Base-by-base conservation (phyloP, 2,888 invertebrate species). In the Hartigia nigra region DNA sequence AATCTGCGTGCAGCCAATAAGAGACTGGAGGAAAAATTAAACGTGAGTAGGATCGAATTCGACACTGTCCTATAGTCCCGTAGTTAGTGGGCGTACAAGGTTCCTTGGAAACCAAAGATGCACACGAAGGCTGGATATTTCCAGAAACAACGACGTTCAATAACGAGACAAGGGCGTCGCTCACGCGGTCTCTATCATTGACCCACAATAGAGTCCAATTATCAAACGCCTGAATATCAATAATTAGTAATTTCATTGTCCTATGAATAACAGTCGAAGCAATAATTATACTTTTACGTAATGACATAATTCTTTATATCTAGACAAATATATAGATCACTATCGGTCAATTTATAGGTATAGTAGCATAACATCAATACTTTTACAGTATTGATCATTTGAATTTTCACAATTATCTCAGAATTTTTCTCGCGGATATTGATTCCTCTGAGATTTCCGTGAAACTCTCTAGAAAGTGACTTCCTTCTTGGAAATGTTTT, bases 1-100 rank as follows among this genome's bases (percentile, higher is more conserved):
- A 92, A 93, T 90, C 93, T 95, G 85, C 95, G 94, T 88, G 92
- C 94, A 89, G 93, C 93, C 78, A 95, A 94, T 87, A 94, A 93
- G 92, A 93, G 93, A 90, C 93, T 95, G 91, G 95, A 95, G 90
- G 94, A 95, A 90, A 94, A 94, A 92, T 92, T 94, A 90, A 94
- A 94, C 93, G 95, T 95, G 88, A 90, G 90, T 86, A 72, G 55
- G 23, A 55, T 23, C 5, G 23, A 55, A 55, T 55, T 23, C 9
- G 55, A 55, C 14, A 5, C 55, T 14, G 55, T 55, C 23, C 23
- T 55, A 5, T 55, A 55, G 55, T 55, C 55, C 23, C 23, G 9
- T 55, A 55, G 9, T 55, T 2, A 23, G 23, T 55, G 55, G 23
- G 55, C 55, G 23, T 55, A 55, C 14, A 55, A 55, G 55, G 55